These are phyloP conservation scores for Sylvia atricapilla DNA, from an alignment of 2,113 vertebrate genomes.

Conservation along the genomic window DNA sequence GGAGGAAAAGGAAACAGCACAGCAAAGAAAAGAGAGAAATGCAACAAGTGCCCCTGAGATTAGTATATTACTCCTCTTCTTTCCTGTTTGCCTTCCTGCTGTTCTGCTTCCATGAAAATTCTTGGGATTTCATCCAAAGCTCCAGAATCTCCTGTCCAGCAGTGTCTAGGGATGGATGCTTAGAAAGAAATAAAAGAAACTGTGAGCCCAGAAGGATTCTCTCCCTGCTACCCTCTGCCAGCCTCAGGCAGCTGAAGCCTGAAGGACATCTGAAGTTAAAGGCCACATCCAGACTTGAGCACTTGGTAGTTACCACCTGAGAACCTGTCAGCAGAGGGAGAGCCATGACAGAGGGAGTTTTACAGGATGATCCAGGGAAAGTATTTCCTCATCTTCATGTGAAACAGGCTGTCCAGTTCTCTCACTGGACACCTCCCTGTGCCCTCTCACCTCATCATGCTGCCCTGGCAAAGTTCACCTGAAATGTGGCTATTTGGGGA, in stretches of 20 bases:
- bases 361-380: neutral
- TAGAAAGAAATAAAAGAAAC: constrained; percentile 10
- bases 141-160: constrained; percentile 10
- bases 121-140: constrained; percentile 43
- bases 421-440: neutral
- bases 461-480: neutral
- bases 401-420: neutral
- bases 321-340: neutral
- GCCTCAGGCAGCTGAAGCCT: neutral
- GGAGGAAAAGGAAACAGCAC: constrained; percentile 1
- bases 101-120: constrained; percentile 44
- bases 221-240: neutral
- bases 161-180: neutral
- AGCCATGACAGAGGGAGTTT: neutral
- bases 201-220: neutral
- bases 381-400: neutral
- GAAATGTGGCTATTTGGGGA: fast-evolving
- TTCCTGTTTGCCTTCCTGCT: constrained; percentile 60
- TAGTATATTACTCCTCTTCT: constrained; percentile 61
- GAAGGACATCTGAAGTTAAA: constrained; percentile 13
- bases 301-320: neutral
- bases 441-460: neutral
- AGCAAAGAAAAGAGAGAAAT: constrained; percentile 44
- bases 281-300: neutral
- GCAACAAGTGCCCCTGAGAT: constrained; percentile 11